Base-by-base conservation (phyloP, 2,797 vertebrate genomes). In the Pangasius djambal region DNA sequence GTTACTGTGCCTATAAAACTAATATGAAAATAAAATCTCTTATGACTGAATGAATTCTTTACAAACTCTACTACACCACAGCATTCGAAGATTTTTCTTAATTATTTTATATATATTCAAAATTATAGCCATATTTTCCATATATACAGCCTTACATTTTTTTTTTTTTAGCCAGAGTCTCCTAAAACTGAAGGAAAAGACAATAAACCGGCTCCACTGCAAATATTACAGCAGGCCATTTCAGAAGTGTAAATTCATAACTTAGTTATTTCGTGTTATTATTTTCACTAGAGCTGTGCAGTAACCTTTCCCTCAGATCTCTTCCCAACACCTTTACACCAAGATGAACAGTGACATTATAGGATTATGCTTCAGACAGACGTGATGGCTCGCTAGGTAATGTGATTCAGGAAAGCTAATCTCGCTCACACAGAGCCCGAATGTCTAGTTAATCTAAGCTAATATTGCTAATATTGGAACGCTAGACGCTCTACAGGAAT, bases 201-300 rank as follows among this genome's bases (percentile, higher is more conserved):
- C 67, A 70, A 70, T 85, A 85, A 85, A 22, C 44, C n/a, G 2
- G n/a, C 83, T 55, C 4, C 44, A 34, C 67, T 50, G 83, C 18
- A 85, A 85, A 70, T 85, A 85, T 85, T 70, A 28, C 63, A 85
- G 48, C 6, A 55, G 65, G 65, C 16, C 28, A 85, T 85, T 59
- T 85, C 65, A 63, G 55, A 77, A 37, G n/a, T 10, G 28, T n/a
- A 65, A 44, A 81, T 57, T 79, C 86, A 65, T 79, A 87, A 85
- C 83, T 70, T 83, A 25, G 44, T 82, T 37, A 82, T 82, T 59
- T 82, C 16, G 22, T 85, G n/a, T 85, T 85, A 83, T 85, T 34
- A 55, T 85, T 70, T 85, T 70, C 72, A 55, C 83, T 70, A 16
- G 65, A 85, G 31, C 28, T 18, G n/a, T 70, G 48, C 83, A 70